A percentile compares a stretch with the other conserved stretches of the same genome.
Conservation (phyloP, 1,140 invertebrate genomes). For the Gonatopus flavifemur region DNA sequence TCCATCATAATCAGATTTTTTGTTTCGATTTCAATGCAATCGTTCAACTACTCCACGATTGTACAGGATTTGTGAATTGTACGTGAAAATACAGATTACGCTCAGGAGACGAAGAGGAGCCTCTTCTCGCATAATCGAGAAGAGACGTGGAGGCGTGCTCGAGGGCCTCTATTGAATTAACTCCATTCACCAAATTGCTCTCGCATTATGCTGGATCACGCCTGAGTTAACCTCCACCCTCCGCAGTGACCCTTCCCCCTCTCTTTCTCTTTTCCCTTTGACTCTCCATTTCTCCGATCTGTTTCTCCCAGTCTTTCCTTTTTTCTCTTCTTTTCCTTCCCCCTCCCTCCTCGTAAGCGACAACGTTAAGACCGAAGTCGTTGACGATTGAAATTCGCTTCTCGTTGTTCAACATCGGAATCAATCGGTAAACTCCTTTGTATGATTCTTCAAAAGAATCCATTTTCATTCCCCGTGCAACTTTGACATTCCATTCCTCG, state of each 20-base stretch:
- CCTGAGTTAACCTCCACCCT: constrained; percentile 25
- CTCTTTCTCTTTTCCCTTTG: too few species aligned
- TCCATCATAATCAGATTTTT: too few species aligned
- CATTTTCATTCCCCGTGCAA: background rate
- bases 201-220: constrained; percentile 45
- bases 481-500: constrained; percentile 6
- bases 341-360: constrained; percentile 27
- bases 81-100: too few species aligned
- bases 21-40: too few species aligned
- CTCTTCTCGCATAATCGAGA: constrained; percentile 19
- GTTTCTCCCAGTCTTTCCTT: too few species aligned
- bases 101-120: constrained; percentile 25
- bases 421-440: constrained; percentile 9
- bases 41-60: too few species aligned
- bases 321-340: constrained; percentile 25
- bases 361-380: constrained; percentile 11
- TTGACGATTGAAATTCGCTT: constrained; percentile 31
- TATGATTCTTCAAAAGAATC: constrained; percentile 16
- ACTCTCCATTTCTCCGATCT: too few species aligned
- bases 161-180: constrained; percentile 41
- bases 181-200: constrained; percentile 44
- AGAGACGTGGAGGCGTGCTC: constrained; percentile 36
- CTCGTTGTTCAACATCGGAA: background rate
- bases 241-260: constrained; percentile 12
- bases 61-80: too few species aligned